A percentile compares a stretch with the other conserved stretches of the same genome.
These are phyloP conservation scores for Heliconius himera DNA, from an alignment of 1,140 invertebrate species.

Conservation along the genomic window DNA sequence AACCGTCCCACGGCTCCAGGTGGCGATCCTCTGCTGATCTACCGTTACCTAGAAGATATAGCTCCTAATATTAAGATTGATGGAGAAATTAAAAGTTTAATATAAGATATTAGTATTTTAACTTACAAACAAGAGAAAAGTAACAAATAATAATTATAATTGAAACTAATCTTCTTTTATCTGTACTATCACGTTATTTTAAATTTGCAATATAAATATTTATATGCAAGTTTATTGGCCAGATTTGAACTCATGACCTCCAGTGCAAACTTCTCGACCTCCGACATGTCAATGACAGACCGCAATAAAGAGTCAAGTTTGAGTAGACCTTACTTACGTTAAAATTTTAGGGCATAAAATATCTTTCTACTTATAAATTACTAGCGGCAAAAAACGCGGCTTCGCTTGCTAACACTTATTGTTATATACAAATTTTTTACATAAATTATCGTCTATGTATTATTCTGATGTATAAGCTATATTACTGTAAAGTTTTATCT, in stretches of 20 bases:
- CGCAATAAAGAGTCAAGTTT: neutral
- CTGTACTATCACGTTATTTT: neutral
- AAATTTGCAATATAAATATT: neutral
- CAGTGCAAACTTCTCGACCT: neutral
- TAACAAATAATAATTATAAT: neutral
- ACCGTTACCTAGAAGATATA: slow-evolving; percentile 61
- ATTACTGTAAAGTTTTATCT: too few species aligned
- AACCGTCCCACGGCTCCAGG: slow-evolving; percentile 93
- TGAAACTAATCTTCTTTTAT: neutral
- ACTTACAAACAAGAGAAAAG: too few species aligned
- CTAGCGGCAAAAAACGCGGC: too few species aligned
- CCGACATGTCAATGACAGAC: neutral
- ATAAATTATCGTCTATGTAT: too few species aligned
- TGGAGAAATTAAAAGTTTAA: too few species aligned
- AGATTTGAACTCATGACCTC: neutral
- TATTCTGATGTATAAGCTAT: too few species aligned
- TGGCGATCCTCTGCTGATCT: slow-evolving; percentile 87
- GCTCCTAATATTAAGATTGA: too few species aligned
- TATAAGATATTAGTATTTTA: too few species aligned
- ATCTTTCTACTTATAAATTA: neutral
- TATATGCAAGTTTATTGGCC: neutral
- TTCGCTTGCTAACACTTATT: too few species aligned
- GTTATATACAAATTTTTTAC: too few species aligned
- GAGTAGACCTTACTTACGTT: neutral
- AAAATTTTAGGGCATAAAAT: neutral